Evolutionary conservation across 2,888 invertebrate species (phyloP).

Genomic region (Brachyptera putata): DNA sequence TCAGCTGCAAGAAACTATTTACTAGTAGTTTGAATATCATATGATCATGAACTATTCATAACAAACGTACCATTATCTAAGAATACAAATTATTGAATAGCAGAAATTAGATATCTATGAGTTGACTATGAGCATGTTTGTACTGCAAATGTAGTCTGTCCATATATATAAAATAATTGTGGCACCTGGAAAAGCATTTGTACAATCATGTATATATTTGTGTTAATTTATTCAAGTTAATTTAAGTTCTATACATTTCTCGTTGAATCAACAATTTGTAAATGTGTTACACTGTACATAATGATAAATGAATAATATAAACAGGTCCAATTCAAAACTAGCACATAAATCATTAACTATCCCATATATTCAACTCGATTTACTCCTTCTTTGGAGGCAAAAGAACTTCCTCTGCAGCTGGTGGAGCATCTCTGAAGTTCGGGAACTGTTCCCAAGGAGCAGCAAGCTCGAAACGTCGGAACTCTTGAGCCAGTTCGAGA

Average conservation of each 20-base stretch:
- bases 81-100: no score
- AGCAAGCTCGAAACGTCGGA: conserved; percentile 92
- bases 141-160: no score
- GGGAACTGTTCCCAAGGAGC: conserved; percentile 99
- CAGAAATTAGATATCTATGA: no score
- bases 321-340: conserved; percentile 13
- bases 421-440: conserved; percentile 68
- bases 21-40: no score
- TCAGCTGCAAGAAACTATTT: no score
- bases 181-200: conserved; percentile 8
- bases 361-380: neutral
- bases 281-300: neutral
- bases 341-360: neutral
- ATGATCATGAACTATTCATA: no score
- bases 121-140: no score
- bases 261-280: neutral
- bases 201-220: conserved; percentile 9
- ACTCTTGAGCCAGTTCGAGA: conserved; percentile 95
- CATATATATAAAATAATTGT: neutral
- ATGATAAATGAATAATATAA: conserved; percentile 1
- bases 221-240: neutral
- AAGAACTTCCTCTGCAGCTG: conserved; percentile 59
- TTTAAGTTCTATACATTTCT: neutral
- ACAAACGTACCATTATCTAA: no score
- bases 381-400: conserved; percentile 36